These are phyloP conservation scores for Petroica traversi DNA, from an alignment of 2,113 vertebrate genomes.

Conservation along the genomic window DNA sequence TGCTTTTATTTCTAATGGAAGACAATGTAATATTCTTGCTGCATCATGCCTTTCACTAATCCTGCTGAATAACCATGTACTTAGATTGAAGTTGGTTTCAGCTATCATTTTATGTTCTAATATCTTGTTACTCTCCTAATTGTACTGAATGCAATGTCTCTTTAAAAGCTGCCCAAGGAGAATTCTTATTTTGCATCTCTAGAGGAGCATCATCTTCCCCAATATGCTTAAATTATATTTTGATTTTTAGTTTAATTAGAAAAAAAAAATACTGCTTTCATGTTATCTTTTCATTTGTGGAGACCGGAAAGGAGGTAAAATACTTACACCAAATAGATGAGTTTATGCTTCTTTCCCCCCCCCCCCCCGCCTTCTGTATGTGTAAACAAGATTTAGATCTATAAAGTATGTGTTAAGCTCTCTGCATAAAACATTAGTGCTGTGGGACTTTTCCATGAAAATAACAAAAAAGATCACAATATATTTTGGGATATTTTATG, in stretches of 20 bases:
- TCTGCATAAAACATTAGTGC: not conserved
- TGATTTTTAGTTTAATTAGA: not conserved
- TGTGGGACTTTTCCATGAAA: not conserved
- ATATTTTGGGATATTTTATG: not conserved
- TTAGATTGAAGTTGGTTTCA: not conserved
- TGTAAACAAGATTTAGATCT: not conserved
- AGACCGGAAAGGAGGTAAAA: not conserved
- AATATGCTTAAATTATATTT: not conserved
- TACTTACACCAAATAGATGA: not conserved
- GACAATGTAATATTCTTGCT: not conserved
- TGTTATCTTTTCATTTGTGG: not conserved
- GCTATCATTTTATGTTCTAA: not conserved
- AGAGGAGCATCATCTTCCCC: not conserved
- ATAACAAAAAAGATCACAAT: not conserved
- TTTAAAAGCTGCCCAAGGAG: not conserved
- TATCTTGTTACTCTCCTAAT: not conserved
- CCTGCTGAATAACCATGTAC: not conserved
- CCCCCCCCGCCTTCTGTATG: accelerated
- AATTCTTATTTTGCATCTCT: not conserved
- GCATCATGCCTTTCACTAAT: not conserved
- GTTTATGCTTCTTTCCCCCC: not conserved
- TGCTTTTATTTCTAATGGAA: conserved; percentile 1
- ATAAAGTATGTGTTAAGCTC: not conserved
- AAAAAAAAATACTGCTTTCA: not conserved
- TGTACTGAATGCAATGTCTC: not conserved